Evolutionary conservation across 2,888 invertebrate species (phyloP), one percentile per base, ranked within the genome.

Genomic region (Ceriagrion tenellum): DNA sequence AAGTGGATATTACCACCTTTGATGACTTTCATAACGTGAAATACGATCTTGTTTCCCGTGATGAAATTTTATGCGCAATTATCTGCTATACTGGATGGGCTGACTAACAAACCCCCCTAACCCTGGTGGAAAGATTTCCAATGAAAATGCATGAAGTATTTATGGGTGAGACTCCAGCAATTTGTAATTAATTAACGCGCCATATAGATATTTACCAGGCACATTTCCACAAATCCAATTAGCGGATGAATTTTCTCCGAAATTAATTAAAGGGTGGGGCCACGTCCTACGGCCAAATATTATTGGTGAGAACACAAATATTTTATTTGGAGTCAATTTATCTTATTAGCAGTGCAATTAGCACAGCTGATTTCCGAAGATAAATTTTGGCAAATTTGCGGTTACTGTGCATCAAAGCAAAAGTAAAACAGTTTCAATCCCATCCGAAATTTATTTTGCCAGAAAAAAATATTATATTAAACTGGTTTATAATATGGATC

Each of bases 41-140:
- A 35, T 30, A 81, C 13, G 35, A 81, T 16, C 12, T 13, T 13
- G 30, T 81, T 35, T 20, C 35, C 30, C 13, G 35, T 13, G 81
- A 81, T 81, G 35, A 35, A 81, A 81, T 81, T 69, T 23, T 69
- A 69, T n/a, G 69, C 81, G 81, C 35, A 81, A 81, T 81, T 81
- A 81, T 35, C 30, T 81, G 16, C n/a, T 81, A 81, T 81, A 81
- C 81, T 16, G 81, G 13, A 18, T 20, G 35, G 16, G 30, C 12
- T 81, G 35, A 81, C 81, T 81, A 81, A 81, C 81, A 35, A 30
- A 26, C n/a, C n/a, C n/a, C n/a, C n/a, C n/a, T n/a, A n/a, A 30
- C 81, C 35, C 35, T 13, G 35, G 18, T 18, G 81, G 81, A 13
- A 81, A 81, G 81, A 26, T 35, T 12, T n/a, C 69, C 30, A 81